phyloP scores from a whole-genome alignment of 2,113 vertebrate species.

The Vanacampus margaritifer region DNA sequence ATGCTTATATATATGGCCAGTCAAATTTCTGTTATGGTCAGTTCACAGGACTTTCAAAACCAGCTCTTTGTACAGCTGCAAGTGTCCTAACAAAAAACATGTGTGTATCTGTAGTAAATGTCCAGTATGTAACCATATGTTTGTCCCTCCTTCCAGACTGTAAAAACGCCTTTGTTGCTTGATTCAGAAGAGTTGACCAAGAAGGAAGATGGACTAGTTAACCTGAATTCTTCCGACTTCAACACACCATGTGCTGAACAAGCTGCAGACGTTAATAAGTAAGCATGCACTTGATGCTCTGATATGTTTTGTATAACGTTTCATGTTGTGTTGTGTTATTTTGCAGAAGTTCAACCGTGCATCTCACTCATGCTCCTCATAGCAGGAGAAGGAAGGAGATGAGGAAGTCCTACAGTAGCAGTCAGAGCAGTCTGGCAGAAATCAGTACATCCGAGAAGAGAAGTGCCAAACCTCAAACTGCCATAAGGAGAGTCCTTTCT shows the following conservation, averaged over 20 bases:
- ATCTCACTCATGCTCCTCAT: constrained; percentile 6
- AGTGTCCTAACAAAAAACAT: too few species aligned
- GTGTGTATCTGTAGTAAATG: neutral
- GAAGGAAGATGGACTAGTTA: constrained; percentile 17
- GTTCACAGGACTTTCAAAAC: too few species aligned
- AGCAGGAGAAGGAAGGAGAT: neutral
- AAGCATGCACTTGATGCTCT: constrained; percentile 34
- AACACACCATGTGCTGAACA: constrained; percentile 52
- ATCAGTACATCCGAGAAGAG: constrained; percentile 21
- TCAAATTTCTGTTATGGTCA: too few species aligned
- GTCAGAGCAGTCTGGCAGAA: constrained; percentile 65
- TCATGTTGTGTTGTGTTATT: too few species aligned
- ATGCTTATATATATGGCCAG: too few species aligned
- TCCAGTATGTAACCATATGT: neutral
- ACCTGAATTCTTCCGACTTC: constrained; percentile 26
- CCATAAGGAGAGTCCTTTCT: constrained; percentile 25
- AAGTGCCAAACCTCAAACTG: constrained; percentile 38
- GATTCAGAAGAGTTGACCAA: neutral
- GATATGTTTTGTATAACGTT: neutral
- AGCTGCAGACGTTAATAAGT: constrained; percentile 70
- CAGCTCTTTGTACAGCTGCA: too few species aligned
- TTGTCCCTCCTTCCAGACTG: constrained; percentile 35
- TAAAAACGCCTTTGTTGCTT: constrained; percentile 12
- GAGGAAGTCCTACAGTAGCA: constrained; percentile 46
- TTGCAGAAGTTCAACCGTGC: neutral